A percentile compares a stretch with the other conserved stretches of the same genome.
Conservation (phyloP, 2,797 vertebrate species). For the Siniperca undulata region DNA sequence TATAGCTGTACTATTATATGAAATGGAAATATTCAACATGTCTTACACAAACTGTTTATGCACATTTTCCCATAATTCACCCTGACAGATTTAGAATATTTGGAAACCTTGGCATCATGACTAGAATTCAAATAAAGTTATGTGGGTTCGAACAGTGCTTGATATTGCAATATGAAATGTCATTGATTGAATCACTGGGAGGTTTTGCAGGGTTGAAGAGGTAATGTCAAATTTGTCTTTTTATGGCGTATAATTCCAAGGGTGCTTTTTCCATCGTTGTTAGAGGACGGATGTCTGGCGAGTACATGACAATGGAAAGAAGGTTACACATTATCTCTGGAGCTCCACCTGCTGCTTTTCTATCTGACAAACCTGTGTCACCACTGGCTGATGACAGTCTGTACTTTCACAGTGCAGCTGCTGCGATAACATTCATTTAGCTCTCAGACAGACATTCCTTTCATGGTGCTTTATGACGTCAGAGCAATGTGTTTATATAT, state of each 20-base stretch:
- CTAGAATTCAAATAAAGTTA: background rate
- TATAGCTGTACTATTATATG: background rate
- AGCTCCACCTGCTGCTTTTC: conserved; percentile 58
- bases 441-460: conserved; percentile 39
- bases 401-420: conserved; percentile 62
- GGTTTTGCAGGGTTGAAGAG: background rate
- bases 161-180: too few relatives aligned
- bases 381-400: conserved; percentile 57
- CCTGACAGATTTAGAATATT: background rate
- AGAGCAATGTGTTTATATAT: conserved; percentile 1
- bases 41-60: background rate
- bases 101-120: background rate
- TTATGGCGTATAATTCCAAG: background rate
- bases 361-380: conserved; percentile 57
- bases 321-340: conserved; percentile 33
- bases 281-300: background rate
- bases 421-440: conserved; percentile 52
- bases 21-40: background rate
- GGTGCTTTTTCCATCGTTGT: background rate
- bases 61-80: background rate
- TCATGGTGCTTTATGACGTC: conserved; percentile 28
- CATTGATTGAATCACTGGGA: background rate
- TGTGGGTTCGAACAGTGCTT: background rate
- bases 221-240: background rate
- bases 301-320: conserved; percentile 34